Evolutionary conservation across 2,888 invertebrate species (phyloP), one percentile per base, ranked within the genome.

Genomic region (Thyatira batis): DNA sequence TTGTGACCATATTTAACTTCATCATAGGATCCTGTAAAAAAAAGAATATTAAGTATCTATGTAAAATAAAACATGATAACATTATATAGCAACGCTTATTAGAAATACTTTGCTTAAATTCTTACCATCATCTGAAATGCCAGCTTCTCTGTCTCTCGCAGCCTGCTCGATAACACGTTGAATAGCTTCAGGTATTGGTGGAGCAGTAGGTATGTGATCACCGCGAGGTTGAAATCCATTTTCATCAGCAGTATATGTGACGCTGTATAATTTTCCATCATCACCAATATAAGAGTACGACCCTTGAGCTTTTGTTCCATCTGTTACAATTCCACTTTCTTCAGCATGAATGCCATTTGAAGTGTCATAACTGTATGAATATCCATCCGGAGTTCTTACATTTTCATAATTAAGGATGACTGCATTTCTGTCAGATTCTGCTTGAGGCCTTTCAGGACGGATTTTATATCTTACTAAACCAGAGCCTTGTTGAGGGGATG

Each of bases 161-260:
- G 79, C 82, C 65, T 87, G 79, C 54, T 89, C 86, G 45, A 90
- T 85, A 17, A 85, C 76, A 52, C 69, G 78, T 45, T 85, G 69
- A 17, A 87, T 89, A 21, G 83, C 89, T 60, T 84, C 82, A 48
- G 91, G 88, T 51, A 89, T 77, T 0, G 87, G 87, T 2, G 89
- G 90, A 51, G 82, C 82, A 2, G 90, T 89, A 9, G 91, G 91
- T 25, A 90, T 71, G 65, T 91, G 90, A 54, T 86, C 88, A 52
- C 90, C 89, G 27, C 58, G 69, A 2, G 91, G 85, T 62, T 63
- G 75, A 50, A 85, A 91, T 0, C 90, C 90, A 62, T 89, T 86
- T 69, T 90, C 87, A 71, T 90, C 89, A 43, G 91, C 90, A 1
- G 85, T 80, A 49, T 90, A 90, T 23, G 62, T 63, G 0, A 90